Percentiles rank a stretch among this genome's conserved stretches.
Conservation (phyloP, 2,888 invertebrate genomes). For the Cartodere bifasciata region DNA sequence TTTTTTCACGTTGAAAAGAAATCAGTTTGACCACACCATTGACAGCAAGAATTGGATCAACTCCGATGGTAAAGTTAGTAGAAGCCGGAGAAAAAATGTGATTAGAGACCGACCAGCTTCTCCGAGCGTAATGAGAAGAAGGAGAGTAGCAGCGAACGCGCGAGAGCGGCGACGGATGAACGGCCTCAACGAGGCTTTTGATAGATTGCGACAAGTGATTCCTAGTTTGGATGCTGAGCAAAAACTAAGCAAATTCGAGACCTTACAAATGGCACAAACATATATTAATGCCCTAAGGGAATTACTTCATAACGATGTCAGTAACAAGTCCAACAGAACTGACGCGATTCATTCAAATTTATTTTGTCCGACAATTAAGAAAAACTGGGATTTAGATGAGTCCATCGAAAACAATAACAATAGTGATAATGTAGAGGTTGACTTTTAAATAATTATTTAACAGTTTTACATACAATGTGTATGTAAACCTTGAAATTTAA, state of each 20-base stretch:
- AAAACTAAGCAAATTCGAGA: constrained; percentile 62
- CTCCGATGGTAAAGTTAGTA: constrained; percentile 13
- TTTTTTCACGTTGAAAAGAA: constrained; percentile 23
- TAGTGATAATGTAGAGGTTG: too few species aligned
- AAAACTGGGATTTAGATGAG: too few species aligned
- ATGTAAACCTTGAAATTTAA: too few species aligned
- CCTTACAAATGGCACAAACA: constrained; percentile 67
- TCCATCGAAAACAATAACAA: too few species aligned
- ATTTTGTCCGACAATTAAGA: too few species aligned
- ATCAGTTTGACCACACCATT: constrained; percentile 18
- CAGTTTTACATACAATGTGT: too few species aligned
- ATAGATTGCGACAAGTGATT: constrained; percentile 52
- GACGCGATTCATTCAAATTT: too few species aligned
- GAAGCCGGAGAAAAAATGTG: constrained; percentile 21
- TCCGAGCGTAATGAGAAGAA: constrained; percentile 42
- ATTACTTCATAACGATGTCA: constrained; percentile 34
- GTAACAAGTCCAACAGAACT: too few species aligned
- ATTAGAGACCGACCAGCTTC: constrained; percentile 27
- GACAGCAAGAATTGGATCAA: constrained; percentile 15
- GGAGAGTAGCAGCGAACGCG: constrained; percentile 58
- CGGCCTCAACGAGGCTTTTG: constrained; percentile 60
- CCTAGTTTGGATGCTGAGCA: constrained; percentile 55
- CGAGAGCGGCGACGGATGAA: constrained; percentile 60
- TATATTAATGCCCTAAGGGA: constrained; percentile 59
- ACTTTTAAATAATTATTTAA: too few species aligned